phyloP scores from a whole-genome alignment of 2,797 vertebrate genomes.

The Spheniscus humboldti region DNA sequence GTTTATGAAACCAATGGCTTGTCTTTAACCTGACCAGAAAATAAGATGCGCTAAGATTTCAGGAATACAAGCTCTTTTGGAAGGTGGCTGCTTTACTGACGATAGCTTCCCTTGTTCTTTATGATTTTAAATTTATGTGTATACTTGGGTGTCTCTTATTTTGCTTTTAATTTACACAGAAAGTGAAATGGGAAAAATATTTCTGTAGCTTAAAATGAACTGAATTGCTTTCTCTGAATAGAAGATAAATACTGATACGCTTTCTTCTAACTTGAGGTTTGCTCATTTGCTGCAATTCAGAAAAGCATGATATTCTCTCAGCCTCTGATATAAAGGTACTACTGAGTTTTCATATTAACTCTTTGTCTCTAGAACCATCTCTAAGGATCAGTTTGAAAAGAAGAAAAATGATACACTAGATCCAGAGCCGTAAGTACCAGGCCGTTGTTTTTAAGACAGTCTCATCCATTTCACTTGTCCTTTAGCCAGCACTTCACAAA shows the following conservation, averaged over 20 bases:
- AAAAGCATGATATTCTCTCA: neutral
- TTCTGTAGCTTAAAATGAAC: neutral
- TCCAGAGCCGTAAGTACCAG: conserved; percentile 92
- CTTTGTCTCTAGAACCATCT: conserved; percentile 87
- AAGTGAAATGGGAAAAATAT: neutral
- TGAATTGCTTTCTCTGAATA: neutral
- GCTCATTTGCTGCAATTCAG: conserved; percentile 1
- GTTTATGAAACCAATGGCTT: neutral
- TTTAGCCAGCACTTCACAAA: neutral
- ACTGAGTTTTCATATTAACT: conserved; percentile 47
- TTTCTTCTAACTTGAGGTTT: conserved; percentile 3
- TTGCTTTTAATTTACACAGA: neutral
- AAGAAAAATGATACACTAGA: conserved; percentile 98
- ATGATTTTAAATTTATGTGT: neutral
- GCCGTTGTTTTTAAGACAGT: neutral
- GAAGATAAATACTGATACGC: neutral
- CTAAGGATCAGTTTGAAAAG: conserved; percentile 98
- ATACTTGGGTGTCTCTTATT: neutral
- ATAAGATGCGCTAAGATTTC: neutral
- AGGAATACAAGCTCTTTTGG: neutral
- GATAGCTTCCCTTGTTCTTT: neutral
- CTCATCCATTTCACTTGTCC: neutral
- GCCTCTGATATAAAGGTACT: neutral
- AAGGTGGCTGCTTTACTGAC: neutral
- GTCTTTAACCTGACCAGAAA: neutral